Evolutionary conservation across 2,797 vertebrate species (phyloP).

Genomic region (Anguilla anguilla): DNA sequence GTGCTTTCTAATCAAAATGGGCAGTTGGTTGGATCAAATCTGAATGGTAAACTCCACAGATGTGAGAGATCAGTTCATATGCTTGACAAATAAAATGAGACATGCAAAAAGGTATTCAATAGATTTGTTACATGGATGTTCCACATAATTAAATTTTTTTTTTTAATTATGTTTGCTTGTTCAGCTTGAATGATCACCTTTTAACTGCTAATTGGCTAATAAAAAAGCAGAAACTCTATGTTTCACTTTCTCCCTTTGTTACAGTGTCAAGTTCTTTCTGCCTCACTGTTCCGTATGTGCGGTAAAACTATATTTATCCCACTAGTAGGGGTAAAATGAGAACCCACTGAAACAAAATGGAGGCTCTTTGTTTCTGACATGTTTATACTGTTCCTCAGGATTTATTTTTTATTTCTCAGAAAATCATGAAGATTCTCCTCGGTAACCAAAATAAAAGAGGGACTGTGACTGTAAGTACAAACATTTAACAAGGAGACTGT

Average conservation of each 20-base stretch:
- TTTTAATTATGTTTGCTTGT: not conserved
- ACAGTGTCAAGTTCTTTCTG: not conserved
- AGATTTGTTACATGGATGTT: not conserved
- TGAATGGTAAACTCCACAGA: not conserved
- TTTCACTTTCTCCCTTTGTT: not conserved
- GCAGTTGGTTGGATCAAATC: not conserved
- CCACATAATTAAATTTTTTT: not conserved
- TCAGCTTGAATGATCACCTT: not conserved
- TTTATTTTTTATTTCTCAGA: not conserved
- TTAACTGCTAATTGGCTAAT: not conserved
- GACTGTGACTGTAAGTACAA: not conserved
- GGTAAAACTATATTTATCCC: conserved; percentile 9
- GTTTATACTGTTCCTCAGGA: not conserved
- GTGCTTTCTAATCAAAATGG: not conserved
- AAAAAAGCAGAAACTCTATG: not conserved
- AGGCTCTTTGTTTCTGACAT: not conserved
- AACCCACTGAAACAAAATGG: not conserved
- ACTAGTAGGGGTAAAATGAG: not conserved
- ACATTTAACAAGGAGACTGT: not conserved
- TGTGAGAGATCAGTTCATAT: not conserved
- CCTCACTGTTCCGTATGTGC: not conserved
- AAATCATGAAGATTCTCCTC: not conserved
- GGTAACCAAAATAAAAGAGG: too few species aligned
- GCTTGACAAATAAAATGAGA: not conserved
- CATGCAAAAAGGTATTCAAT: not conserved